Evolutionary conservation across 2,888 invertebrate species (phyloP), one percentile per base, ranked within the genome.

Genomic region (Oscheius sp.): DNA sequence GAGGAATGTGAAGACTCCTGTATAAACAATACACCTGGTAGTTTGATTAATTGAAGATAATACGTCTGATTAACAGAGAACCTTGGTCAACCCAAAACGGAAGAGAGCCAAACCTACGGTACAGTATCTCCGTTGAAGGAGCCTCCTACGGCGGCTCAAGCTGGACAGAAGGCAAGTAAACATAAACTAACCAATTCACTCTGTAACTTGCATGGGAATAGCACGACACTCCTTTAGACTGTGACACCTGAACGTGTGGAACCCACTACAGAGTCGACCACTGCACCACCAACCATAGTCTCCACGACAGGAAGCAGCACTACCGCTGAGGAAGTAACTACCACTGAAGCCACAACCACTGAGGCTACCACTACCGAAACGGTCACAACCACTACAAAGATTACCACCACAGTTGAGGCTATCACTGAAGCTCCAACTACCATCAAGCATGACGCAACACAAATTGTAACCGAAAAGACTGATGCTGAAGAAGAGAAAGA

Each of bases 1-100:
- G 88, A 88, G 68, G 88, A 89, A 76, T 89, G 89, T 77, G 88
- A 89, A 76, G 85, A 88, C 72, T 80, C 86, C 42, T 89, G 89
- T 66, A 76, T 85, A 48, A 75, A 76, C 63, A 51, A 58, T 13
- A 48, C 59, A 21, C 74, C 74, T 51, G 60, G 74, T 74, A 59
- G 48, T 50, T 2, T 11, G 13, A 72, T 50, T 53, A 10, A 33
- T 3, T 2, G 2, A 60, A 4, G 7, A 4, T 42, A 33, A 33
- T 10, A 11, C 13, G 35, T 33, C 33, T 60, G 10, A 32, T 60
- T 33, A 58, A 77, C 78, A 48, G 82, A 74, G 21, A 82, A 82
- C 55, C 72, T 80, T 51, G 82, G 82, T 53, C 62, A 73, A 29
- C 79, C 82, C 48, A 82, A 82, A 57, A 33, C 62, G 51, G 79